Conservation (phyloP, 30 jellyfish, hydroid and myxozoan species). For the Morbakka virulenta region DNA sequence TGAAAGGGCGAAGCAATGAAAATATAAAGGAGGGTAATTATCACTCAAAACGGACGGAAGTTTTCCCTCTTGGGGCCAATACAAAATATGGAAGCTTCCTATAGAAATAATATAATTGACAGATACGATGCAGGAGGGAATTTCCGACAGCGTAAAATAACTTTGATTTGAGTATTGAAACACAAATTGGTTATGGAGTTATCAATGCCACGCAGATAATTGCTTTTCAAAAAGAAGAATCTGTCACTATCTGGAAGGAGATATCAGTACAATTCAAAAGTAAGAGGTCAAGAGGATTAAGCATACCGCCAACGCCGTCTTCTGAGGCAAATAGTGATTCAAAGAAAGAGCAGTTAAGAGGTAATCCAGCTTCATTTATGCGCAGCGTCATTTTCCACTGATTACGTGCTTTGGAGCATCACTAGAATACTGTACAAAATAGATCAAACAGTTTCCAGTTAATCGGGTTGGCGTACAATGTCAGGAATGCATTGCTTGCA, state of each 20-base stretch:
- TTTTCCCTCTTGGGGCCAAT: too few relatives aligned
- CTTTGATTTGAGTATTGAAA: constrained; percentile 22
- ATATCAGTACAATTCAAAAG: constrained; percentile 1
- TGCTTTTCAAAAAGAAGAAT: constrained; percentile 27
- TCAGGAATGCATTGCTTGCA: neutral
- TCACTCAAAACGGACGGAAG: too few relatives aligned
- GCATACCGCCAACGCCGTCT: neutral
- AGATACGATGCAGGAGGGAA: too few relatives aligned
- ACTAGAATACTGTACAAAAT: neutral
- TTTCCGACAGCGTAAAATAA: too few relatives aligned
- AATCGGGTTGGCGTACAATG: constrained; percentile 11
- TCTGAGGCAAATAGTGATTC: neutral
- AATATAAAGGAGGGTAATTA: too few relatives aligned
- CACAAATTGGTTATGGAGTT: constrained; percentile 1
- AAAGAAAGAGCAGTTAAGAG: constrained; percentile 11
- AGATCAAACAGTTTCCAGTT: constrained; percentile 1
- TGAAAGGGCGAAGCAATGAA: too few relatives aligned
- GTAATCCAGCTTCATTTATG: neutral
- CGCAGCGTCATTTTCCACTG: neutral
- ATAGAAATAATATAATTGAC: too few relatives aligned
- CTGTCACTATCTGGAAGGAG: neutral
- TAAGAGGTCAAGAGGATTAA: neutral
- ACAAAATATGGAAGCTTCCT: too few relatives aligned
- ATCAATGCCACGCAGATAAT: constrained; percentile 30
- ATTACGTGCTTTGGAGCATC: neutral